Conservation (phyloP, 2,113 vertebrate genomes). For the Phodopus roborovskii region DNA sequence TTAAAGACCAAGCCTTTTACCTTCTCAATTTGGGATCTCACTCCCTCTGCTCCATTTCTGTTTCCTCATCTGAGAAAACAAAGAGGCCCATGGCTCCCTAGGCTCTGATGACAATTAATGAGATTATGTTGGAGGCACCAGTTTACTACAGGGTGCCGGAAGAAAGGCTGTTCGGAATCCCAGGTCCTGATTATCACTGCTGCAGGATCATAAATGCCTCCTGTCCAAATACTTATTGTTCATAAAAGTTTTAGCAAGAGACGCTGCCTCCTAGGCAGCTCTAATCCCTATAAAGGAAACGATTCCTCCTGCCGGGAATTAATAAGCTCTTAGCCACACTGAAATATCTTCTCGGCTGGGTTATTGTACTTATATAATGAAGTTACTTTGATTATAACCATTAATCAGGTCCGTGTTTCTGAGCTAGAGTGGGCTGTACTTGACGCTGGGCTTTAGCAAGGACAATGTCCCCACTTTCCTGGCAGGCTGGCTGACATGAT, state of each 20-base stretch:
- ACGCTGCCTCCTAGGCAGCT: not conserved
- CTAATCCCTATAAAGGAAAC: constrained; percentile 50
- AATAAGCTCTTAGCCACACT: constrained; percentile 48
- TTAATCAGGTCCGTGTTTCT: constrained; percentile 85
- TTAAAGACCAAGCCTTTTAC: not conserved
- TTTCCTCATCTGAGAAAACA: constrained; percentile 39
- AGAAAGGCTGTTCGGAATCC: not conserved
- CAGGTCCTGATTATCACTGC: not conserved
- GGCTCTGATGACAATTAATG: constrained; percentile 9
- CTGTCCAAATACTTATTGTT: constrained; percentile 24
- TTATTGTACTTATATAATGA: constrained; percentile 86
- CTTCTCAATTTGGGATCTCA: not conserved
- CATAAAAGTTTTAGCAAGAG: constrained; percentile 54
- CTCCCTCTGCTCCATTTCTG: not conserved
- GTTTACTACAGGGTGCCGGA: not conserved
- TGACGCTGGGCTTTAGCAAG: constrained; percentile 74
- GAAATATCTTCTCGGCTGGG: constrained; percentile 62
- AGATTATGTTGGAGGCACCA: not conserved
- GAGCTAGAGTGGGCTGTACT: constrained; percentile 52
- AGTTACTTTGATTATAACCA: constrained; percentile 90
- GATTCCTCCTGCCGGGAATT: constrained; percentile 60
- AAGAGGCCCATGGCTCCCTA: not conserved
- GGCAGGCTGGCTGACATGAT: constrained; percentile 86
- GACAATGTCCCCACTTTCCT: constrained; percentile 61
- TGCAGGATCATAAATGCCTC: not conserved